Evolutionary conservation across 2,888 invertebrate species (phyloP).

Genomic region (Brachyptera risi): DNA sequence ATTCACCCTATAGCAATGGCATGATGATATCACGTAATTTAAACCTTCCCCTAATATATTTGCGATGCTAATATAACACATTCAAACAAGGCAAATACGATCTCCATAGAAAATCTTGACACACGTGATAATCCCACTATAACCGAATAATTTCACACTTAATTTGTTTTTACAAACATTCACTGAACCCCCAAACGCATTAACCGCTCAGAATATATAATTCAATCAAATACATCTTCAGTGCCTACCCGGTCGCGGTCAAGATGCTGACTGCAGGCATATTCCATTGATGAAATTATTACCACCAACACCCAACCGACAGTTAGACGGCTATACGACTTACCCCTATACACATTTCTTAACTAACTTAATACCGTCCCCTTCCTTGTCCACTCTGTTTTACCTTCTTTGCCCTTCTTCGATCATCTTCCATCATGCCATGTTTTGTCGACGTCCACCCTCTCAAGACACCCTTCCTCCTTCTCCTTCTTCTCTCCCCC

Average conservation of each 20-base stretch:
- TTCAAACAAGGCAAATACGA: too few relatives aligned
- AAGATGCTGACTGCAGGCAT: not conserved
- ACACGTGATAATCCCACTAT: too few relatives aligned
- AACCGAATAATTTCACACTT: too few relatives aligned
- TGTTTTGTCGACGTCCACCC: constrained; percentile 7
- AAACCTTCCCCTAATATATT: too few relatives aligned
- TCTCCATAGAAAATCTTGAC: too few relatives aligned
- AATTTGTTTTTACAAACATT: too few relatives aligned
- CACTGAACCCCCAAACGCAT: too few relatives aligned
- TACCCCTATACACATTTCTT: constrained; percentile 12
- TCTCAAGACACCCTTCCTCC: not conserved
- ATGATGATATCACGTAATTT: too few relatives aligned
- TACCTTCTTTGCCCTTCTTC: constrained; percentile 12
- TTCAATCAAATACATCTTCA: not conserved
- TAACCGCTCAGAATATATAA: too few relatives aligned
- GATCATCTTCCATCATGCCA: constrained; percentile 15
- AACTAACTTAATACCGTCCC: constrained; percentile 19
- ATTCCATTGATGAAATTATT: constrained; percentile 13
- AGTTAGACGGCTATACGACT: too few relatives aligned
- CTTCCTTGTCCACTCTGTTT: constrained; percentile 22
- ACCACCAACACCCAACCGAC: not conserved
- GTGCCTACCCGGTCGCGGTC: not conserved
- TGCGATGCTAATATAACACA: too few relatives aligned
- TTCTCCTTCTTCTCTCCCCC: not conserved
- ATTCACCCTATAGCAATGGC: too few relatives aligned